These are phyloP conservation scores for Polietes domitor DNA, from an alignment of 2,888 invertebrate genomes.

Conservation along the genomic window DNA sequence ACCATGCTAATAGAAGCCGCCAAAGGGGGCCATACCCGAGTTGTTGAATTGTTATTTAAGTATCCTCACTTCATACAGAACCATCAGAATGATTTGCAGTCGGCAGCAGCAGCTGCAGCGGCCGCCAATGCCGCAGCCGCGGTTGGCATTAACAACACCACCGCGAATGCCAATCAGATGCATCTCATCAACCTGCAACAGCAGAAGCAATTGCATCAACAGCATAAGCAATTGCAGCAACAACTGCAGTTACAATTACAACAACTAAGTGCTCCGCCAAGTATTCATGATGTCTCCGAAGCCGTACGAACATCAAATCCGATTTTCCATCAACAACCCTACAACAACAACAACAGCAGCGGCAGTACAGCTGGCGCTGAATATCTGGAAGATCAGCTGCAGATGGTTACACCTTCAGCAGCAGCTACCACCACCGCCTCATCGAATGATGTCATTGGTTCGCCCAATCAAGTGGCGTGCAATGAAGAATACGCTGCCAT, in stretches of 20 bases:
- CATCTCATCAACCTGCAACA: constrained; percentile 77
- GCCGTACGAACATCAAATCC: constrained; percentile 82
- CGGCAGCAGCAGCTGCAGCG: constrained; percentile 74
- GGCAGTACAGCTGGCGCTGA: constrained; percentile 74
- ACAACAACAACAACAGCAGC: no score
- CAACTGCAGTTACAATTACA: constrained; percentile 81
- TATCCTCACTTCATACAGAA: constrained; percentile 92
- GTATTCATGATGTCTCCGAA: constrained; percentile 84
- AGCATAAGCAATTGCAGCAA: constrained; percentile 80
- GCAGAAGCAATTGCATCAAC: constrained; percentile 75
- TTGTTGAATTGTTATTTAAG: constrained; percentile 96
- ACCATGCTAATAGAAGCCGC: constrained; percentile 99
- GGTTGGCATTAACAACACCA: constrained; percentile 70
- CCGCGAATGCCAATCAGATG: constrained; percentile 75
- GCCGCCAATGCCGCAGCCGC: constrained; percentile 74
- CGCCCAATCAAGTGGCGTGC: constrained; percentile 61
- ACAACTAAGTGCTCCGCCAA: constrained; percentile 80
- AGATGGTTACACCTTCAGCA: constrained; percentile 71
- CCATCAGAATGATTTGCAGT: constrained; percentile 80
- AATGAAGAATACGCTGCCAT: constrained; percentile 78
- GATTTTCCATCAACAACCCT: constrained; percentile 79
- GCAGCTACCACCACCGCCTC: constrained; percentile 52
- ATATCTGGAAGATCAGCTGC: constrained; percentile 78
- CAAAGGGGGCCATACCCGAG: constrained; percentile 97
- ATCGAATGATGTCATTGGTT: neutral